These are phyloP conservation scores for Eretmochelys imbricata DNA, from an alignment of 2,113 vertebrate species.

Conservation along the genomic window DNA sequence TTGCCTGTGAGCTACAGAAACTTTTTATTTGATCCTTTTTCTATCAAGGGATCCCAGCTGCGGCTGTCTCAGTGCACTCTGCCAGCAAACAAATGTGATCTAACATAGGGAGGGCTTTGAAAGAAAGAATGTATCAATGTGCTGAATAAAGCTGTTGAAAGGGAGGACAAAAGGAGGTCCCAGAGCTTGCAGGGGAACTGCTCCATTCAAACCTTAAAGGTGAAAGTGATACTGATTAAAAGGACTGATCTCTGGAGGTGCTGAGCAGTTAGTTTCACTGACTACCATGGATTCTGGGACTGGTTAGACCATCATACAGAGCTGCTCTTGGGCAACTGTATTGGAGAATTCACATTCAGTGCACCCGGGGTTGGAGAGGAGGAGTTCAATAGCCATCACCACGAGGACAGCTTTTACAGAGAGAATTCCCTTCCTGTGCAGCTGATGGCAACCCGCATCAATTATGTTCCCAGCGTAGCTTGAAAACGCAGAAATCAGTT, in stretches of 20 bases:
- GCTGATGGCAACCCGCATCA: slow-evolving; percentile 26
- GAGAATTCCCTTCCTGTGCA: background rate
- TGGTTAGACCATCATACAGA: background rate
- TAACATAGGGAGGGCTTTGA: background rate
- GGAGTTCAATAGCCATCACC: background rate
- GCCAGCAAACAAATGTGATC: background rate
- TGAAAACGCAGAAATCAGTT: slow-evolving; percentile 68
- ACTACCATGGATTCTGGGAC: background rate
- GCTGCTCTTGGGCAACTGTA: background rate
- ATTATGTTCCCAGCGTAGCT: slow-evolving; percentile 33
- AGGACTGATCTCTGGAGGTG: background rate
- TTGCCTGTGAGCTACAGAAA: background rate
- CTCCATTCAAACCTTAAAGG: background rate
- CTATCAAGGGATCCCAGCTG: background rate
- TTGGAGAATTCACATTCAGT: background rate
- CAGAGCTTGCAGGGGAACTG: background rate
- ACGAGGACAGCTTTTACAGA: background rate
- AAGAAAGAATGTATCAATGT: background rate
- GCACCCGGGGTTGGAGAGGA: background rate
- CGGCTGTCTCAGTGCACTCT: background rate
- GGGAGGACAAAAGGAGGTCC: background rate
- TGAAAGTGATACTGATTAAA: background rate
- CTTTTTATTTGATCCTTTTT: background rate
- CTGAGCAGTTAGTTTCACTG: background rate
- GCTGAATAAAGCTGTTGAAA: background rate